These are phyloP conservation scores for Falco cherrug DNA, from an alignment of 2,797 vertebrate genomes.

Conservation along the genomic window DNA sequence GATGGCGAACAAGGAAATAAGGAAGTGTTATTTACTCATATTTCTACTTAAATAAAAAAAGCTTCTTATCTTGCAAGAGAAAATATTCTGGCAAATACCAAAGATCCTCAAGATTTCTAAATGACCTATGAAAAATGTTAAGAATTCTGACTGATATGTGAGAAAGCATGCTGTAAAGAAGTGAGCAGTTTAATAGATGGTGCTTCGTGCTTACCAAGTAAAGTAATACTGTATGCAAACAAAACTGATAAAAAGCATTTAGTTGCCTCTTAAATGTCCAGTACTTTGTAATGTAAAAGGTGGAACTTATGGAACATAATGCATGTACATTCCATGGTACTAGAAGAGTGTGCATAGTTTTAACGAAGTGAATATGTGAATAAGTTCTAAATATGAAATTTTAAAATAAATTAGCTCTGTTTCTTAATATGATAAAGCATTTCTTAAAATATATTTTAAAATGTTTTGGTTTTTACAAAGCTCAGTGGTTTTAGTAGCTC, in stretches of 20 bases:
- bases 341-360: neutral
- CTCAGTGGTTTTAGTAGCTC: neutral
- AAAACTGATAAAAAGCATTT: neutral
- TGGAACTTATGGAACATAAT: neutral
- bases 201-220: neutral
- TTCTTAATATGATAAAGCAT: neutral
- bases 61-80: neutral
- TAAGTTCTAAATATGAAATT: neutral
- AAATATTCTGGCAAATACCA: neutral
- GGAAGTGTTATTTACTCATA: neutral
- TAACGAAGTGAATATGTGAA: neutral
- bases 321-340: accelerated
- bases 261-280: neutral
- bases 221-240: neutral
- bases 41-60: conserved; percentile 19
- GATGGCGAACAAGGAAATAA: conserved; percentile 13
- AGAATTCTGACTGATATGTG: neutral
- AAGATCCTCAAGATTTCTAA: neutral
- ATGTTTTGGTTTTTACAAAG: neutral
- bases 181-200: neutral
- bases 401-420: neutral
- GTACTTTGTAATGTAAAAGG: neutral
- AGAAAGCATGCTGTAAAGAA: neutral
- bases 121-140: conserved; percentile 8
- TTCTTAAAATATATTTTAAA: neutral